Percentiles rank a stretch among this genome's conserved stretches.
Conservation (phyloP, 2,888 invertebrate species). For the Thelaira solivaga region DNA sequence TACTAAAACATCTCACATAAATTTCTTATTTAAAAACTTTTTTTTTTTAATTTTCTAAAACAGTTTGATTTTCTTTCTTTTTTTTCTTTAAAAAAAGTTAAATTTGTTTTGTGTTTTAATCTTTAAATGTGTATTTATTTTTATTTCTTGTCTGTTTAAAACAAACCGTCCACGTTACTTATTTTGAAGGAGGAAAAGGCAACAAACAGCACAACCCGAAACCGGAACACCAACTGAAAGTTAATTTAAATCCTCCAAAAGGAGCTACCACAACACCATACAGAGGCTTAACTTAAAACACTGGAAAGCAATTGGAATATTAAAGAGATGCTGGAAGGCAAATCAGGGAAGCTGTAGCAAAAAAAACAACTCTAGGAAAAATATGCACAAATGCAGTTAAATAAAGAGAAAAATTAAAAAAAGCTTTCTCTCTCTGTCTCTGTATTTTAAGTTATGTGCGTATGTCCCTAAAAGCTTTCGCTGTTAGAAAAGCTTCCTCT, state of each 20-base stretch:
- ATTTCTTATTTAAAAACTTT: constrained; percentile 33
- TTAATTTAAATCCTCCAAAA: constrained; percentile 64
- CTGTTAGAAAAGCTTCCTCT: no score
- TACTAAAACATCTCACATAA: no score
- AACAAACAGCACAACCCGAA: constrained; percentile 78
- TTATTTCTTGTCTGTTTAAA: constrained; percentile 58
- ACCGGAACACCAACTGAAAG: constrained; percentile 78
- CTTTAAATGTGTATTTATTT: constrained; percentile 54
- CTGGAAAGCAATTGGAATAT: constrained; percentile 67
- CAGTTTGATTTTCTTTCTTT: constrained; percentile 34
- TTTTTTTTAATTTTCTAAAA: constrained; percentile 39
- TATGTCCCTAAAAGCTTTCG: constrained; percentile 40
- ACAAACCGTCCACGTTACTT: constrained; percentile 65
- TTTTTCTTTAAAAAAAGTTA: constrained; percentile 9
- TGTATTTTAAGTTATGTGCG: no score
- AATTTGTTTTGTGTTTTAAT: constrained; percentile 22
- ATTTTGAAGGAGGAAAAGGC: constrained; percentile 76
- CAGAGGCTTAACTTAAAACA: constrained; percentile 53
- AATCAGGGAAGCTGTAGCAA: constrained; percentile 48
- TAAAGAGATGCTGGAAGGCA: constrained; percentile 52
- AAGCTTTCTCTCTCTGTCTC: background rate
- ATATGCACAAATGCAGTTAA: constrained; percentile 52
- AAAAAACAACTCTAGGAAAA: background rate
- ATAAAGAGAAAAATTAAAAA: background rate
- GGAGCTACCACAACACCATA: constrained; percentile 51